Evolutionary conservation across 2,888 invertebrate genomes (phyloP).

Genomic region (Molorchus minor): DNA sequence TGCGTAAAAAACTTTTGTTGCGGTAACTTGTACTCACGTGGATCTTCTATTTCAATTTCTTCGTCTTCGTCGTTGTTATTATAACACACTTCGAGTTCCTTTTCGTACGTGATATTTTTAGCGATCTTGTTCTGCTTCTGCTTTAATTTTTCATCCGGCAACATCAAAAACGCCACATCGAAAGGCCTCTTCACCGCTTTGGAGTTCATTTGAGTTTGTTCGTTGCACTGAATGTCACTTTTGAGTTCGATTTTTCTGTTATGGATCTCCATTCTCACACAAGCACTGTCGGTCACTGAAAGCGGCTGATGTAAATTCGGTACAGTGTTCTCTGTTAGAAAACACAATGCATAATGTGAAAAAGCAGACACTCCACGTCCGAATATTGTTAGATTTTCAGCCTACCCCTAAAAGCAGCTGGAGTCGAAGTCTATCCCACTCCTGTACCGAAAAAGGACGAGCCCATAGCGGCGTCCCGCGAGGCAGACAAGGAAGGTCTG

Average conservation of each 20-base stretch:
- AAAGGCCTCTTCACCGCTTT: slow-evolving; percentile 79
- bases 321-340: slow-evolving; percentile 37
- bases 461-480: slow-evolving; percentile 4
- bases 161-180: slow-evolving; percentile 90
- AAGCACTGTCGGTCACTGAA: slow-evolving; percentile 44
- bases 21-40: slow-evolving; percentile 42
- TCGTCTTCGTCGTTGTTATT: slow-evolving; percentile 56
- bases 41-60: slow-evolving; percentile 56
- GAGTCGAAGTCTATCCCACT: slow-evolving; percentile 51
- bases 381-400: slow-evolving; percentile 62
- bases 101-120: slow-evolving; percentile 51
- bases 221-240: slow-evolving; percentile 62
- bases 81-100: slow-evolving; percentile 40
- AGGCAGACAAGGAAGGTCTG: slow-evolving; percentile 40
- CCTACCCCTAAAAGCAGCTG: slow-evolving; percentile 58
- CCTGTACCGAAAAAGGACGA: slow-evolving; percentile 49
- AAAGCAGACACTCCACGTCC: slow-evolving; percentile 60
- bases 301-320: slow-evolving; percentile 11
- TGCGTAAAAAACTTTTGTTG: slow-evolving; percentile 54
- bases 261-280: slow-evolving; percentile 69
- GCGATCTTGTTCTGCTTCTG: slow-evolving; percentile 61
- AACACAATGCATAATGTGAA: slow-evolving; percentile 61
- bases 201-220: slow-evolving; percentile 54
- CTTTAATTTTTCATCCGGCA: slow-evolving; percentile 83
- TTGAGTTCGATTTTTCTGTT: slow-evolving; percentile 60